Percentiles rank a stretch among this genome's conserved stretches.
Conservation (phyloP, 1,140 invertebrate species). For the Diprion similis region DNA sequence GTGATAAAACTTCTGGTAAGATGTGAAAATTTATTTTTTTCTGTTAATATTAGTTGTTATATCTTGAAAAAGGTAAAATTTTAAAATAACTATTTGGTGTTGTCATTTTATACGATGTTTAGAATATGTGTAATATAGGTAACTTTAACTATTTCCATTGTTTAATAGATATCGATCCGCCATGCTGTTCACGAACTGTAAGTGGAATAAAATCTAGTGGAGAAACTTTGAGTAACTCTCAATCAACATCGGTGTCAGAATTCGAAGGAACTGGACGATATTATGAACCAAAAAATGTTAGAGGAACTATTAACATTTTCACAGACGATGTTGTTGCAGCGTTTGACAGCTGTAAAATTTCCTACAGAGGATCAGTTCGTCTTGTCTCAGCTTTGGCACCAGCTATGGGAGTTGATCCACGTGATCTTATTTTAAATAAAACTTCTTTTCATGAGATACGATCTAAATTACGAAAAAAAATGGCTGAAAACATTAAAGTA, state of each 20-base stretch:
- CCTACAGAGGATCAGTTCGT: constrained; percentile 19
- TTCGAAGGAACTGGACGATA: constrained; percentile 13
- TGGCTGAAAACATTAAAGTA: background rate
- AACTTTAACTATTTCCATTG: background rate
- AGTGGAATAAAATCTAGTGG: background rate
- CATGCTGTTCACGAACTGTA: background rate
- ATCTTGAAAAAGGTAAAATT: too few species aligned
- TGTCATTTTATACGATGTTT: too few species aligned
- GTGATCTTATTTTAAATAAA: constrained; percentile 23
- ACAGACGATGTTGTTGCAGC: constrained; percentile 22
- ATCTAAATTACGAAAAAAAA: background rate
- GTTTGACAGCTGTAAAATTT: constrained; percentile 22
- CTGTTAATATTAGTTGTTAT: too few species aligned
- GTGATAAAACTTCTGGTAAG: too few species aligned
- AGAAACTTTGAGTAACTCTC: background rate
- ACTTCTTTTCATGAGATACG: constrained; percentile 19
- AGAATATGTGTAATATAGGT: too few species aligned
- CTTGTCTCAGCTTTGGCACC: constrained; percentile 17
- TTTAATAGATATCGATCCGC: constrained; percentile 6
- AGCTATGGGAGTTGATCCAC: constrained; percentile 11
- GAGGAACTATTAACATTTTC: constrained; percentile 23
- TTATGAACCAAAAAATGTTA: constrained; percentile 19
- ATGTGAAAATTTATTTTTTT: too few species aligned
- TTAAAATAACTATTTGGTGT: too few species aligned
- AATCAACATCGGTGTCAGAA: constrained; percentile 1